Conservation (phyloP, 2,888 invertebrate genomes). For the Melieria crassipennis region DNA sequence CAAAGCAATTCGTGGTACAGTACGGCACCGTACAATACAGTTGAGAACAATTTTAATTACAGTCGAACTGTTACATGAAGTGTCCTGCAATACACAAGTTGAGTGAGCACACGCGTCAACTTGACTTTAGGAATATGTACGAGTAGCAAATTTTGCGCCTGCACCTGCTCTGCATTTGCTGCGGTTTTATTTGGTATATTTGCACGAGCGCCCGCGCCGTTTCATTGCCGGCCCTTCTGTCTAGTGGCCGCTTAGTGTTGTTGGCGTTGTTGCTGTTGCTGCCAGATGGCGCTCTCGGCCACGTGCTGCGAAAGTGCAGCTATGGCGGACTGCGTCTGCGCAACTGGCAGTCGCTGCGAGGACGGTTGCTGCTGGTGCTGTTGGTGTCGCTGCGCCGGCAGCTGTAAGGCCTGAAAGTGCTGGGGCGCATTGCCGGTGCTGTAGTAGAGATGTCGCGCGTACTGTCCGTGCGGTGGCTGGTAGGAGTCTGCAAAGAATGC, state of each 20-base stretch:
- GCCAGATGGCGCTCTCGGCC: slow-evolving; percentile 29
- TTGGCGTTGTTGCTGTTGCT: slow-evolving; percentile 21
- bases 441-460: slow-evolving; percentile 29
- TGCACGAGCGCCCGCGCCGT: slow-evolving; percentile 29
- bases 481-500: slow-evolving; percentile 27
- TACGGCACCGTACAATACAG: too few species aligned
- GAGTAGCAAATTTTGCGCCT: too few species aligned
- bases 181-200: slow-evolving; percentile 26
- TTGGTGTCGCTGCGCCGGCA: not conserved
- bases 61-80: too few species aligned
- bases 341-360: slow-evolving; percentile 27
- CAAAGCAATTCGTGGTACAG: too few species aligned
- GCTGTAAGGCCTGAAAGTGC: not conserved
- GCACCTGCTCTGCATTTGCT: not conserved
- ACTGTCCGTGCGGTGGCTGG: slow-evolving; percentile 30
- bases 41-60: too few species aligned
- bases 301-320: slow-evolving; percentile 31
- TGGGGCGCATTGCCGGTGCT: slow-evolving; percentile 16
- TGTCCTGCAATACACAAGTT: too few species aligned
- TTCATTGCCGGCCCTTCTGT: not conserved
- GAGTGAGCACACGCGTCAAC: too few species aligned
- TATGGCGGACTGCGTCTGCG: slow-evolving; percentile 36
- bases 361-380: slow-evolving; percentile 25
- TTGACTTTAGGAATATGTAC: too few species aligned
- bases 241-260: slow-evolving; percentile 9